These are phyloP conservation scores for Anoura caudifer DNA, from an alignment of 2,113 vertebrate species.

Conservation along the genomic window DNA sequence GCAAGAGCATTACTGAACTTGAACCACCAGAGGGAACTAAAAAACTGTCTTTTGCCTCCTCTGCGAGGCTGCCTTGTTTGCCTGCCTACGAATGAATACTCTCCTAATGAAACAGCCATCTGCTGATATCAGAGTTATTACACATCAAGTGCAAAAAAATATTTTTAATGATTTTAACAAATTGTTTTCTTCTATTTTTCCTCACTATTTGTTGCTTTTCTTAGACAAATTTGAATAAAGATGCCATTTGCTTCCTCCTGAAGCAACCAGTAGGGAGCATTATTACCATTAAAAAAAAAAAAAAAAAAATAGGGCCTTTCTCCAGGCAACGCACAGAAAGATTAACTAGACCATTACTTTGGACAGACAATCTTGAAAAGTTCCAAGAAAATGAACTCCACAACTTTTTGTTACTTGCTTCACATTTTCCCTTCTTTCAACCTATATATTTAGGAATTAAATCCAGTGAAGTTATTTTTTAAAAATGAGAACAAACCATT, in stretches of 20 bases:
- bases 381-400: neutral
- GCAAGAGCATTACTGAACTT: neutral
- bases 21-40: conserved; percentile 80
- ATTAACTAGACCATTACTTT: neutral
- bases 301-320: neutral
- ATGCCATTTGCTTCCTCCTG: neutral
- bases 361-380: neutral
- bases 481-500: neutral
- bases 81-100: neutral
- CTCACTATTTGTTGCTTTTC: neutral
- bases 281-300: neutral
- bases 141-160: neutral
- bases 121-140: neutral
- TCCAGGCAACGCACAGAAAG: neutral
- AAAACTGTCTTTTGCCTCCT: conserved; percentile 45
- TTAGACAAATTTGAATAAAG: neutral
- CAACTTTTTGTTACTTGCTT: neutral
- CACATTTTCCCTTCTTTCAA: neutral
- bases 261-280: neutral
- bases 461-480: neutral
- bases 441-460: neutral
- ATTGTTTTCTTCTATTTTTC: neutral
- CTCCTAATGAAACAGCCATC: neutral
- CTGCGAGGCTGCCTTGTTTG: rapidly evolving
- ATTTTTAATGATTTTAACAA: neutral